Base-by-base conservation (phyloP, 1,140 invertebrate genomes). In the Caenorhabditis remanei region DNA sequence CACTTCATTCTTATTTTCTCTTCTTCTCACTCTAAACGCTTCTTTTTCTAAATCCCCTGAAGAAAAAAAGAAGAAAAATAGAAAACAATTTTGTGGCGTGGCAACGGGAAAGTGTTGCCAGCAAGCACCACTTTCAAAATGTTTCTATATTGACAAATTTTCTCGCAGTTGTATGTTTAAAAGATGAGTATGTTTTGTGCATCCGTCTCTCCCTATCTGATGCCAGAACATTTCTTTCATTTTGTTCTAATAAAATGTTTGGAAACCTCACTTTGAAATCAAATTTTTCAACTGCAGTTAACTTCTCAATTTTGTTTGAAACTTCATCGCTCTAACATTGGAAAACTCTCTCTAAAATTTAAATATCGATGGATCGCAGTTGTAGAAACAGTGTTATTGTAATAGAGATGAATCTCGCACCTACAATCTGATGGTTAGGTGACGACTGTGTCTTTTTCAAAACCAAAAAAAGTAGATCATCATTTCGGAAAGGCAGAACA, bases 131-230 rank as follows among this genome's bases (percentile, higher is more conserved):
- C 11, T 32, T 32, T 21, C 21, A 63, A 79, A 79, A 79, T 79
- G 65, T 79, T 79, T 79, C 71, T 79, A 79, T 79, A 53, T 11
- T 14, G 46, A 79, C 71, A 79, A 24, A 50, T 79, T 79, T 43
- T 79, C 53, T 19, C 6, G 61, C 40, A 16, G 65, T 50, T 79
- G 71, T 79, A 40, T 50, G 40, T 50, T 79, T 50, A 79, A 79
- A 79, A 79, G 71, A 48, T 79, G n/a, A 79, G 71, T 24, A 79
- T 79, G 71, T 50, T 79, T 50, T 79, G 43, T 79, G 71, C 46
- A 79, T 50, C 71, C 46, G 46, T 79, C 4, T 79, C 11, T 50
- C 24, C 13, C 8, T 13, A 24, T 63, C 61, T 24, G 24, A 32
- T 3, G 61, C 9, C 11, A 63, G 24, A 63, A 13, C 61, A 32